Conservation (phyloP, 2,888 invertebrate genomes). For the Eledone cirrhosa region DNA sequence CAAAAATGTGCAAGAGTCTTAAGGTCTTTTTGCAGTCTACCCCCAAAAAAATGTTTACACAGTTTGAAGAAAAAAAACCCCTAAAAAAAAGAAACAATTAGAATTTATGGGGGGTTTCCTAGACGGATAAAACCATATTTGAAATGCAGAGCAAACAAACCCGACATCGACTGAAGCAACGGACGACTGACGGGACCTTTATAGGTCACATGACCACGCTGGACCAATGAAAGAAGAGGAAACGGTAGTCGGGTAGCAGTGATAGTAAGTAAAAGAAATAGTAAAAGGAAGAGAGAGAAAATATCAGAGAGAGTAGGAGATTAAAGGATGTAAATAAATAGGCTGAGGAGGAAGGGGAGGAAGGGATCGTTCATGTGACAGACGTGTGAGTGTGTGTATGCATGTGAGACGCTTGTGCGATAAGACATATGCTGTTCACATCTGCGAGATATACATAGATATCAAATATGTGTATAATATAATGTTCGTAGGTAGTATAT, state of each 20-base stretch:
- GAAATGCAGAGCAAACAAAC: neutral
- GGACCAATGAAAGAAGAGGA: neutral
- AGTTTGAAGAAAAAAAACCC: too few species aligned
- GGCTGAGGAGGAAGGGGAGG: too few species aligned
- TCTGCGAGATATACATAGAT: too few species aligned
- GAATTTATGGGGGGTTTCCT: neutral
- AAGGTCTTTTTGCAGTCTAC: neutral
- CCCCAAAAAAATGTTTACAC: too few species aligned
- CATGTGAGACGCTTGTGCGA: too few species aligned
- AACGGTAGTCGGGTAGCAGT: neutral
- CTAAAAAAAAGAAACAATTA: too few species aligned
- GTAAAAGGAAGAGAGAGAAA: neutral
- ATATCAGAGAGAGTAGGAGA: neutral
- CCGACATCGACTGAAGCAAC: neutral
- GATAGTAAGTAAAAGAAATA: neutral
- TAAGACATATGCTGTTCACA: too few species aligned
- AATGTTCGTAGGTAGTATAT: too few species aligned
- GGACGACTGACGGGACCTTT: conserved; percentile 11
- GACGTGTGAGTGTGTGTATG: too few species aligned
- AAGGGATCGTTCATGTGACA: too few species aligned
- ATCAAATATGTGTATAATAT: too few species aligned
- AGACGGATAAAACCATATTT: conserved; percentile 7
- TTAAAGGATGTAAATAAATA: neutral
- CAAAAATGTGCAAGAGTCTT: conserved; percentile 19
- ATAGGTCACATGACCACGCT: neutral